Base-by-base conservation (phyloP, 2,113 vertebrate species). In the cattle (Bos taurus) region DNA sequence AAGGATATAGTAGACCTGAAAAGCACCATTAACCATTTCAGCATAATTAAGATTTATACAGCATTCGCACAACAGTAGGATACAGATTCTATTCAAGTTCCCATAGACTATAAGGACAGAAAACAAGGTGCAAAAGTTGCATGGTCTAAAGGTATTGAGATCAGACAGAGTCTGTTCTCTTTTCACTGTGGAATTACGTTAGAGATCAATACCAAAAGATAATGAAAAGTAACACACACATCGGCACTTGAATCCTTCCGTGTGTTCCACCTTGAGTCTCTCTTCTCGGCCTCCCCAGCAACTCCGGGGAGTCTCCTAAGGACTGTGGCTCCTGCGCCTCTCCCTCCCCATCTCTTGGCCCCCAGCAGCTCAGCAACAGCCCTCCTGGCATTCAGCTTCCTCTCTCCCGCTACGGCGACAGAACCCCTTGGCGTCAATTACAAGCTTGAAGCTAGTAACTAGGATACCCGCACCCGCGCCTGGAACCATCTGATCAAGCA, bases 11-110 rank as follows among this genome's bases (percentile, higher is more conserved):
- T 13, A 77, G 71, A 7, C 71, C 23, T 77, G 71, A 26, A 77
- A 77, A 43, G n/a, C 40, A 77, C 71, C 2, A 7, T 25, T 40
- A 77, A 43, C 36, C 71, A 77, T 43, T 43, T 43, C 71, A 43
- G 26, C 12, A 14, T 26, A 26, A 77, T 26, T 77, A 43, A 43
- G 12, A 43, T 26, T 43, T 15, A 14, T 3, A 14, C 71, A 26
- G 3, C 3, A 0, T 26, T 25, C 2, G 0, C 71, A 43, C 71
- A 26, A 74, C 12, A 77, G 3, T 2, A 43, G 12, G 21, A 4
- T 26, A 43, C 0, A 14, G 40, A 43, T 77, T 40, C 67, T 23
- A 74, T 6, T 43, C 23, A 77, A 26, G 36, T 14, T 77, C 71
- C 40, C 71, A 43, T 7, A 43, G 36, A 43, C 71, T 43, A 74